Evolutionary conservation across 2,113 vertebrate species (phyloP).

Genomic region (Coptodon bakossiorum): DNA sequence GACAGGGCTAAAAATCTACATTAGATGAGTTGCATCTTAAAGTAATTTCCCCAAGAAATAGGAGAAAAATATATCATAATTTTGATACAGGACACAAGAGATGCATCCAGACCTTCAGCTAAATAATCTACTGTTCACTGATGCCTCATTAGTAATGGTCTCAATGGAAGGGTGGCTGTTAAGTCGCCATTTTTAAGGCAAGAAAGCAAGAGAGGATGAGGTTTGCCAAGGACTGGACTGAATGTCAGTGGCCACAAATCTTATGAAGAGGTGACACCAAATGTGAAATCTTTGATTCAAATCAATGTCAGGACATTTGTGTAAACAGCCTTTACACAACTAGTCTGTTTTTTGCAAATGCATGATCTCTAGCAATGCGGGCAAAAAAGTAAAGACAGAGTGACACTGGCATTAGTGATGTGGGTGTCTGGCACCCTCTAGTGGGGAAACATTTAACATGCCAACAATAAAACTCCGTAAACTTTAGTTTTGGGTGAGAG

Average conservation of each 20-base stretch:
- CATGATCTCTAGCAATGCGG: not conserved
- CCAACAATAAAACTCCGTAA: not conserved
- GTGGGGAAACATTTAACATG: not conserved
- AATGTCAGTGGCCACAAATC: not conserved
- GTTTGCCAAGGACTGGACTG: not conserved
- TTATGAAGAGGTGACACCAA: not conserved
- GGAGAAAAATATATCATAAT: not conserved
- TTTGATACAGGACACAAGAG: not conserved
- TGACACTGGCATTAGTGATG: not conserved
- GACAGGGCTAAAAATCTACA: not conserved
- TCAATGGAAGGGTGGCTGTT: not conserved
- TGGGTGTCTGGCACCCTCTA: conserved; percentile 35
- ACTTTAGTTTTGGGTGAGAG: not conserved
- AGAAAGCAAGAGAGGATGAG: not conserved
- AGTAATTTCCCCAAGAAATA: not conserved
- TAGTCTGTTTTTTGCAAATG: not conserved
- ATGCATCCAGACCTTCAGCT: not conserved
- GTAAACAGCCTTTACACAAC: not conserved
- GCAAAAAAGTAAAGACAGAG: not conserved
- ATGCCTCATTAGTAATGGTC: not conserved
- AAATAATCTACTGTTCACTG: not conserved
- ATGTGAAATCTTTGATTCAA: not conserved
- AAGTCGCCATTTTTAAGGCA: not conserved
- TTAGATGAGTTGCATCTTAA: not conserved
- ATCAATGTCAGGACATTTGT: not conserved